Evolutionary conservation across 1,140 invertebrate genomes (phyloP).

Genomic region (Aplysia californica): DNA sequence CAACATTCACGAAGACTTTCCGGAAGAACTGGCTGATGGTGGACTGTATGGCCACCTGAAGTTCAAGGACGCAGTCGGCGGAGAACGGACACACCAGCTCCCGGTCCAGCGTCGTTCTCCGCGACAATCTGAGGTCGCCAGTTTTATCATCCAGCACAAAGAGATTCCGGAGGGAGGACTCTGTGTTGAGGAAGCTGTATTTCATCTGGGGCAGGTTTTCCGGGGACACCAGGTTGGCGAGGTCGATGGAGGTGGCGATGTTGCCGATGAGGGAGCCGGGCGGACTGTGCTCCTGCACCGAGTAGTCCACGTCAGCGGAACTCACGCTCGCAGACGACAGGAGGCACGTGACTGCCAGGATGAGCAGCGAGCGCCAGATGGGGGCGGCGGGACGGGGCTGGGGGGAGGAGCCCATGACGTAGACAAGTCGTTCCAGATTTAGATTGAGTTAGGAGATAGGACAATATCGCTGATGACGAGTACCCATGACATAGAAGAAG

Average conservation of each 20-base stretch:
- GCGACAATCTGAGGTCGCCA: conserved; percentile 33
- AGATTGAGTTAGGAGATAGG: no score
- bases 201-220: conserved; percentile 21
- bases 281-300: conserved; percentile 29
- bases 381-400: neutral
- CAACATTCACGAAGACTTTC: conserved; percentile 40
- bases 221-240: conserved; percentile 24
- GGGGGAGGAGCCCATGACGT: neutral
- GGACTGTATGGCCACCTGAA: conserved; percentile 43
- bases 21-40: conserved; percentile 35
- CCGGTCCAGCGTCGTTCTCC: conserved; percentile 32
- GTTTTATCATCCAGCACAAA: conserved; percentile 36
- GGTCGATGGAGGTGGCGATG: conserved; percentile 33
- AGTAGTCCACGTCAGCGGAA: conserved; percentile 28
- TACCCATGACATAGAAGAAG: no score
- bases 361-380: neutral
- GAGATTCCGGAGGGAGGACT: conserved; percentile 26
- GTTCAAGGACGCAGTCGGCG: conserved; percentile 29
- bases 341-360: neutral
- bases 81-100: conserved; percentile 42
- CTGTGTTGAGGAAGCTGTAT: conserved; percentile 39
- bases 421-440: no score
- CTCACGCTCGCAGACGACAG: neutral
- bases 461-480: no score
- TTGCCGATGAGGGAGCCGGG: conserved; percentile 41